Evolutionary conservation across 1,140 invertebrate species (phyloP).

Genomic region (Psilanteris sp.): DNA sequence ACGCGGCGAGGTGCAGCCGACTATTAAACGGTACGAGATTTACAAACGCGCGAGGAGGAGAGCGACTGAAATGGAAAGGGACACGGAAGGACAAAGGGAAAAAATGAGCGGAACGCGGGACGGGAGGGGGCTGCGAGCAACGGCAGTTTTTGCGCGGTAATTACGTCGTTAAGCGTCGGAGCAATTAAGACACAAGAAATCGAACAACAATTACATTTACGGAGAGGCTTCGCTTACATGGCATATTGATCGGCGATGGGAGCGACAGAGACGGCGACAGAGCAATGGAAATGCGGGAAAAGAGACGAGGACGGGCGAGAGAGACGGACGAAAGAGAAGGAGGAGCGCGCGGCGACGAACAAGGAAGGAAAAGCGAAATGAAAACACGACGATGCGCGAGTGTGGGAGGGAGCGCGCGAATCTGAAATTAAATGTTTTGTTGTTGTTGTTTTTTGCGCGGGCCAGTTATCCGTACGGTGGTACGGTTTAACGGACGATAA

Average conservation of each 20-base stretch:
- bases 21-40: constrained; percentile 46
- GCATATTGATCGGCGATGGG: constrained; percentile 74
- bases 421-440: constrained; percentile 62
- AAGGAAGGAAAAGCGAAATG: constrained; percentile 46
- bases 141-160: constrained; percentile 72
- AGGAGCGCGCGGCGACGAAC: constrained; percentile 25
- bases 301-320: constrained; percentile 24
- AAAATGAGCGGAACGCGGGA: constrained; percentile 44
- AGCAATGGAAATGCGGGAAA: constrained; percentile 53
- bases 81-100: constrained; percentile 19
- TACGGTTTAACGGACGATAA: too few species aligned
- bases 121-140: too few species aligned
- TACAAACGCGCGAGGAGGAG: constrained; percentile 4
- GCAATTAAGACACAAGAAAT: constrained; percentile 78
- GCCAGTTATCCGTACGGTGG: too few species aligned
- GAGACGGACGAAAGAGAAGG: too few species aligned
- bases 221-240: constrained; percentile 68
- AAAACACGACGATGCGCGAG: constrained; percentile 60
- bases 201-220: constrained; percentile 77
- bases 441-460: constrained; percentile 45
- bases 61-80: constrained; percentile 12
- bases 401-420: constrained; percentile 57
- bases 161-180: constrained; percentile 75
- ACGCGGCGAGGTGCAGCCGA: constrained; percentile 45
- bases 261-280: constrained; percentile 53